Percentiles rank a stretch among this genome's conserved stretches.
Conservation (phyloP, 2,797 vertebrate genomes). For the Protonibea diacanthus region DNA sequence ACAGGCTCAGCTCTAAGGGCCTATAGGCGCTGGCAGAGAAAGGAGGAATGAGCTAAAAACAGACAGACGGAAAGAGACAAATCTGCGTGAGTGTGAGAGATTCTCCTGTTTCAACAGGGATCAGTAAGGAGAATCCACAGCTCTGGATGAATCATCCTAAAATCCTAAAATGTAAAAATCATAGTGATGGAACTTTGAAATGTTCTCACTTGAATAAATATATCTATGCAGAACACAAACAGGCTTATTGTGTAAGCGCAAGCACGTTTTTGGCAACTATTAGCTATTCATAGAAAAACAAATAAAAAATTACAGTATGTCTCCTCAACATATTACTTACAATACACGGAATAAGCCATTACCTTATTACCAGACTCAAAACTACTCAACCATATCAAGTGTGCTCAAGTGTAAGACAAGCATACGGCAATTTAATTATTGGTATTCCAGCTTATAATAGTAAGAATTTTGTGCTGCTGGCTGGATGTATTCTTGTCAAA, state of each 20-base stretch:
- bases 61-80: slow-evolving; percentile 41
- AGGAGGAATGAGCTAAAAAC: slow-evolving; percentile 35
- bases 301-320: slow-evolving; percentile 6
- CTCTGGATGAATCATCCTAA: slow-evolving; percentile 51
- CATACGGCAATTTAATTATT: slow-evolving; percentile 41
- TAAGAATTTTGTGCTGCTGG: slow-evolving; percentile 30
- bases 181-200: slow-evolving; percentile 29
- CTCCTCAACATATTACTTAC: slow-evolving; percentile 23
- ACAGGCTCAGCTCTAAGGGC: slow-evolving; percentile 47
- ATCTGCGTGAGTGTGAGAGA: slow-evolving; percentile 51
- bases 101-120: slow-evolving; percentile 50
- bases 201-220: slow-evolving; percentile 25
- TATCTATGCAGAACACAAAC: slow-evolving; percentile 21
- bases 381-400: slow-evolving; percentile 39
- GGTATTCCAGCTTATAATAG: slow-evolving; percentile 33
- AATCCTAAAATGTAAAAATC: slow-evolving; percentile 43
- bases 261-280: not conserved
- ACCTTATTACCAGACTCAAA: slow-evolving; percentile 30
- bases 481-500: slow-evolving; percentile 57
- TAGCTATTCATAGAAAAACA: slow-evolving; percentile 18
- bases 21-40: slow-evolving; percentile 19
- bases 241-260: slow-evolving; percentile 14
- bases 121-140: slow-evolving; percentile 45
- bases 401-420: slow-evolving; percentile 36
- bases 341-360: slow-evolving; percentile 39